Base-by-base conservation (phyloP, 1,140 invertebrate genomes). In the Plectus sambesii region DNA sequence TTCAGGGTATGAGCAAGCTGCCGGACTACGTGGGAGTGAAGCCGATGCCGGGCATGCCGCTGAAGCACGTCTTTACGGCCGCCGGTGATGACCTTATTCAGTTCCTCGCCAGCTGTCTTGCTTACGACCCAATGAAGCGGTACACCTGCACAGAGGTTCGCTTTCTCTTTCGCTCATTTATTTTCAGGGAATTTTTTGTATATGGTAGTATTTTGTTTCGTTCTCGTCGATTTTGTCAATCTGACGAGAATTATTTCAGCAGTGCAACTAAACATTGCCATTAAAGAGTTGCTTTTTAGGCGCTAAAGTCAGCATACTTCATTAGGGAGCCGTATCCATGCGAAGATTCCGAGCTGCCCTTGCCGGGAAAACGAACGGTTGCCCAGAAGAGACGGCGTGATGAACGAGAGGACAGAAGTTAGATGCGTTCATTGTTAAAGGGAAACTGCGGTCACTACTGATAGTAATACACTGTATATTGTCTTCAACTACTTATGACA, bases 11-110 rank as follows among this genome's bases (percentile, higher is more conserved):
- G 69, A 82, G 77, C 39, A 76, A 76, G 47, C 73, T 99, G 12
- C 82, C 86, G 27, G 89, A 96, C 73, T 99, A 82, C 69, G 82
- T 98, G 30, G 79, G 84, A 61, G 96, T 96, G 68, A 93, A 92
- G 67, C n/a, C n/a, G 75, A 78, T 2, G 85, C 85, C 60, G 59
- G 51, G 5, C 42, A 15, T 80, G 82, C 5, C 78, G 81, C 49
- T 67, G 2, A 35, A 40, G 47, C 80, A 89, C 58, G 92, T 98
- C 59, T 98, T 99, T 65, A 90, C 85, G 29, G 93, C 93, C 5
- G 90, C 89, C 12, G 77, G 80, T 8, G 84, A 93, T 72, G 92
- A 98, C 75, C 73, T 96, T n/a, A 68, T 99, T 4, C 78, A 83
- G 55, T 70, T 99, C 27, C 73, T 97, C 42, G 78, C 80, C 38